A percentile compares a stretch with the other conserved stretches of the same genome.
Conservation (phyloP, 1,140 invertebrate species). For the Trialeurodes vaporariorum region DNA sequence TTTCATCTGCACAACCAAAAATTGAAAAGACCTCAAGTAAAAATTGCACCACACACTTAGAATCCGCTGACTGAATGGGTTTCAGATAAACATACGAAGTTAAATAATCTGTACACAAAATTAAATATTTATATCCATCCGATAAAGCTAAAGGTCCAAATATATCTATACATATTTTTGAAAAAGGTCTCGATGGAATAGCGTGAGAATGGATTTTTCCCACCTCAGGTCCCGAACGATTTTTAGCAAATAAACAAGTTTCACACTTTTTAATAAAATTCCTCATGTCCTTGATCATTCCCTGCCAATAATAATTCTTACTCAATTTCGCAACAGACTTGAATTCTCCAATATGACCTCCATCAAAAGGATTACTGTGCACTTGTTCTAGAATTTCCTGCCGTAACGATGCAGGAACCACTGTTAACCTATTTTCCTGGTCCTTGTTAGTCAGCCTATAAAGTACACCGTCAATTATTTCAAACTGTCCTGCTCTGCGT, state of each 20-base stretch:
- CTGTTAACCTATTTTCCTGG: not conserved
- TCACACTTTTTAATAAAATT: not conserved
- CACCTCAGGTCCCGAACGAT: not conserved
- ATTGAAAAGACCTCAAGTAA: not conserved
- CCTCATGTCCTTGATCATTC: not conserved
- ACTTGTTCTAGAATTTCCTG: not conserved
- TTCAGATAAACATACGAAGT: not conserved
- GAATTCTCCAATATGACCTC: not conserved
- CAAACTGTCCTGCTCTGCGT: not conserved
- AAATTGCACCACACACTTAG: not conserved
- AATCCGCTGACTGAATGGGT: not conserved
- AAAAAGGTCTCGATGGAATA: not conserved
- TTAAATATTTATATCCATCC: not conserved
- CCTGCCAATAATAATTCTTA: not conserved
- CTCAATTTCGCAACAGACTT: not conserved
- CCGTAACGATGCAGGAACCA: not conserved
- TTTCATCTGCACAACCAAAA: not conserved
- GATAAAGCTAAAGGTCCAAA: not conserved
- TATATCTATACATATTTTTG: not conserved
- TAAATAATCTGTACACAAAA: not conserved
- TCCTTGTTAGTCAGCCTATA: not conserved
- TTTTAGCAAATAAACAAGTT: not conserved
- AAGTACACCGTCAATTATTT: not conserved
- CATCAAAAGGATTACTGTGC: not conserved
- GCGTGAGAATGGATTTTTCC: not conserved